Evolutionary conservation across 2,888 invertebrate genomes (phyloP), one percentile per base, ranked within the genome.

Genomic region (Drosophila pseudotalamancana): DNA sequence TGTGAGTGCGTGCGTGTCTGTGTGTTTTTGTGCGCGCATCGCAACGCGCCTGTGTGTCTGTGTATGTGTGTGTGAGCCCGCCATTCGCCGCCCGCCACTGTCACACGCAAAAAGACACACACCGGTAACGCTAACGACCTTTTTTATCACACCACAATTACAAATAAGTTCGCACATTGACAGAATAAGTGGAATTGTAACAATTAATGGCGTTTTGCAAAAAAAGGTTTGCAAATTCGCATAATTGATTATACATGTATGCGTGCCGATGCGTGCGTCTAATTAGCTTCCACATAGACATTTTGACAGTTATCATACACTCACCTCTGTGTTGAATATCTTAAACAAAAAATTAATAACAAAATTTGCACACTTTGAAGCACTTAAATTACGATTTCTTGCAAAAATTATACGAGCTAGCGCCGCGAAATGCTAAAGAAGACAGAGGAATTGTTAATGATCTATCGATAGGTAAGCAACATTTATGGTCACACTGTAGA

Each of bases 1-100:
- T 80, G 66, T 72, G 84, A 80, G 84, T 77, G 83, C 68, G 83
- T 68, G 64, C 60, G 32, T 73, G 56, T 53, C 31, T 49, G 40
- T 67, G 49, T 62, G 57, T 73, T 61, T 74, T 60, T 55, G 46
- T 75, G 68, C 69, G 76, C 69, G 69, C 68, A 59, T 60, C 59
- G 62, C 40, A 49, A 23, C 19, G 31, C 25, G 42, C 37, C 8
- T 31, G 18, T 21, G 35, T 39, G 43, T 54, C 49, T 46, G 45
- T 16, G 34, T 34, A 50, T 63, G 42, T 63, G 54, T 65, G 55
- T 63, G 62, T 19, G 27, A 67, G 70, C 81, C 62, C 81, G 87
- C 87, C 84, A 81, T 71, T 83, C 83, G 77, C 59, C 49, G 50
- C 56, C 57, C 31, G 42, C 31, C 29, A 39, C 57, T 46, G 49